Evolutionary conservation across 92 coral and sea anemone genomes (phyloP).

Genomic region (Porites cylindrica): DNA sequence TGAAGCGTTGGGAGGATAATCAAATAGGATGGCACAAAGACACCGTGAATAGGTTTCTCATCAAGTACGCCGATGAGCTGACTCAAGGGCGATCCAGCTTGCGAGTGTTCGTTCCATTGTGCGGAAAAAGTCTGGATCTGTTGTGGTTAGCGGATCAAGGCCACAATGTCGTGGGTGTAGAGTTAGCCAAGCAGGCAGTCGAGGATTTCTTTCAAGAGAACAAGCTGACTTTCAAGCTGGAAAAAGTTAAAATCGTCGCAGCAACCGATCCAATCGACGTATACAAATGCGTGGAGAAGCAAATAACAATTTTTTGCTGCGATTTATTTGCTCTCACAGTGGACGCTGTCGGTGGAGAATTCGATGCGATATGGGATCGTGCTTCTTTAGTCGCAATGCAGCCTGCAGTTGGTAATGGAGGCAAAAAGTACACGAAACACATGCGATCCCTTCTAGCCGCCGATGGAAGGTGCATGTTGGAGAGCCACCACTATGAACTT

Average conservation of each 20-base stretch:
- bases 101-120: conserved; percentile 75
- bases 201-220: conserved; percentile 70
- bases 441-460: conserved; percentile 32
- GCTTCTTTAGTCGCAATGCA: conserved; percentile 74
- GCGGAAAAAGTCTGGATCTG: conserved; percentile 82
- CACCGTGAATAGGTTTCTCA: conserved; percentile 59
- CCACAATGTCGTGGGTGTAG: conserved; percentile 76
- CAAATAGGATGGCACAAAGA: conserved; percentile 45
- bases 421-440: conserved; percentile 33
- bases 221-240: conserved; percentile 39
- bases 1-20: conserved; percentile 49
- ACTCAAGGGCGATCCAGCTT: conserved; percentile 41
- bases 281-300: conserved; percentile 54
- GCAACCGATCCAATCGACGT: conserved; percentile 21
- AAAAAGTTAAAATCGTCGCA: conserved; percentile 28
- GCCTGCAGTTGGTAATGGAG: conserved; percentile 32
- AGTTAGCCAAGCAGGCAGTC: conserved; percentile 57
- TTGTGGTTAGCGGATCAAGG: conserved; percentile 86
- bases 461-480: conserved; percentile 35
- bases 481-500: conserved; percentile 26
- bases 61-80: conserved; percentile 59
- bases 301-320: conserved; percentile 67
- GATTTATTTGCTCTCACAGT: conserved; percentile 47
- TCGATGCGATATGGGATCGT: conserved; percentile 87
- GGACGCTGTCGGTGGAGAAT: conserved; percentile 55